A percentile compares a stretch with the other conserved stretches of the same genome.
Conservation (phyloP, 2,113 vertebrate species). For the Nettapus auritus region DNA sequence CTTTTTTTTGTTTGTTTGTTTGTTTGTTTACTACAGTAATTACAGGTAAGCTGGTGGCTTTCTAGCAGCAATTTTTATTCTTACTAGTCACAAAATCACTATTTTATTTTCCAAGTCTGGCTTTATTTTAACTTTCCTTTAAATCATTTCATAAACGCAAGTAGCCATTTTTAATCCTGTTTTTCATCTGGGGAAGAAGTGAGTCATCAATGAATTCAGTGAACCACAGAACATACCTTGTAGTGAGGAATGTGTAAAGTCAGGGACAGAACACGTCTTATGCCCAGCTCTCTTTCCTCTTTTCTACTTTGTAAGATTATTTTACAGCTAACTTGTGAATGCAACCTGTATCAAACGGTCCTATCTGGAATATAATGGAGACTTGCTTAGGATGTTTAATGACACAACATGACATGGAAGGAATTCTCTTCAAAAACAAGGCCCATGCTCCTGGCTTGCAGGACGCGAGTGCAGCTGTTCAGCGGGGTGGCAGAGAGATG, state of each 20-base stretch:
- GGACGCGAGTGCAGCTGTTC: slow-evolving; percentile 47
- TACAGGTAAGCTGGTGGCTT: not conserved
- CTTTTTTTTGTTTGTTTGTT: not conserved
- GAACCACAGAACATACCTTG: not conserved
- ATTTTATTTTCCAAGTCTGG: not conserved
- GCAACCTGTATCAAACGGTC: not conserved
- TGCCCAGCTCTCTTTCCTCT: not conserved
- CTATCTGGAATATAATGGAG: slow-evolving; percentile 26
- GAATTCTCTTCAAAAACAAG: slow-evolving; percentile 36
- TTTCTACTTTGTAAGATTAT: not conserved
- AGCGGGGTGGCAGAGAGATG: slow-evolving; percentile 5
- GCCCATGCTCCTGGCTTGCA: slow-evolving; percentile 27
- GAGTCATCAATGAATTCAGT: not conserved
- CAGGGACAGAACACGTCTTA: not conserved
- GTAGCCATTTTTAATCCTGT: not conserved
- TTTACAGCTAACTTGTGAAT: slow-evolving; percentile 7
- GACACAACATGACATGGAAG: slow-evolving; percentile 27
- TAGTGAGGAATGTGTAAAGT: not conserved
- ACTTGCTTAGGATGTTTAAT: slow-evolving; percentile 26
- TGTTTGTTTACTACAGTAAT: not conserved
- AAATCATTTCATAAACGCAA: not conserved
- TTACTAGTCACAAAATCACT: not conserved
- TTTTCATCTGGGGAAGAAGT: not conserved
- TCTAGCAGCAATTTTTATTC: not conserved
- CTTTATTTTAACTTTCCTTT: not conserved